Evolutionary conservation across 2,797 vertebrate genomes (phyloP), one percentile per base, ranked within the genome.

Genomic region (Xiphophorus birchmanni): DNA sequence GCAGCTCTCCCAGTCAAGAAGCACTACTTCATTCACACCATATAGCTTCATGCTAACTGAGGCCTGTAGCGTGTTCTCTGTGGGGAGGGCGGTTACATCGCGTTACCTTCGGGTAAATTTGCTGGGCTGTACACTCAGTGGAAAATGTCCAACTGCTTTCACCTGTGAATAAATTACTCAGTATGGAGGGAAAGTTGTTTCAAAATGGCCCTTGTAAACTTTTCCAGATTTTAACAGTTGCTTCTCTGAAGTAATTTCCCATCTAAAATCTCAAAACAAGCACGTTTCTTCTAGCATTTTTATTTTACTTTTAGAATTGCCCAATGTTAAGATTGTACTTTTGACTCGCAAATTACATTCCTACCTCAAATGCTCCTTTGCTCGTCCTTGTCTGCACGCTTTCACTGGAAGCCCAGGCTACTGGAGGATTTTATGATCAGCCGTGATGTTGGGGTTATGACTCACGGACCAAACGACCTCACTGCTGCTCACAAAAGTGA

Each of bases 401-500:
- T 35, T 35, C 60, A 35, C 32, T 74, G 40, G 7, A 26, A 67
- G 50, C 74, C 40, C 52, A 79, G 44, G 40, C 13, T 77, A 69
- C 32, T 18, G 32, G 21, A 73, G 73, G 37, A 52, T 76, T 76
- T 85, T 54, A 72, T 73, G 54, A 58, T 81, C 67, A 47, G 42
- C 79, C 44, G 47, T 84, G 48, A 77, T 47, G 73, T 82, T 37
- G 42, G 42, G 7, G 45, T 73, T 69, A 48, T 58, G 54, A 81
- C 44, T 78, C 79, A 54, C 32, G 23, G 44, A 56, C 78, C 60
- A 48, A 47, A 52, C 15, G 13, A 73, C 65, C 10, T 67, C 2
- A 35, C 21, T 23, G 15, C 60, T 79, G 63, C 12, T 75, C 72
- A 56, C 54, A 75, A 48, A 50, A 63, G 73, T 76, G 5, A 72